phyloP scores from a whole-genome alignment of 2,888 invertebrate species.

The Fragum fragum region DNA sequence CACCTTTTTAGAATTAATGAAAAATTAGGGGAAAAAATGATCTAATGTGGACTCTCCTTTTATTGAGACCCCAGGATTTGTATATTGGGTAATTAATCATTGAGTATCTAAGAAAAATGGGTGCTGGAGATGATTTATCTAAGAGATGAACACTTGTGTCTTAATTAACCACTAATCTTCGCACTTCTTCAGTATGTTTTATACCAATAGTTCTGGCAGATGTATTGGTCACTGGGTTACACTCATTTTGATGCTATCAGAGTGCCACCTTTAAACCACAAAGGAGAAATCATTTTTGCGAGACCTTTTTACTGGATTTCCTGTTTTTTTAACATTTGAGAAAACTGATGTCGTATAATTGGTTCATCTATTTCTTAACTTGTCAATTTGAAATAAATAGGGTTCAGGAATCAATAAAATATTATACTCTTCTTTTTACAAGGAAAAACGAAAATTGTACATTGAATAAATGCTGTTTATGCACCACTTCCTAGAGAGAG shows the following conservation, averaged over 20 bases:
- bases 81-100: constrained; percentile 64
- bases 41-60: not conserved
- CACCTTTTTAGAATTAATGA: no score
- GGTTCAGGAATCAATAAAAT: no score
- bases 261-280: not conserved
- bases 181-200: constrained; percentile 29
- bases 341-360: no score
- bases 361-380: no score
- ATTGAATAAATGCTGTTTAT: no score
- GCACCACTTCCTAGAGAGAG: no score
- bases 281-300: not conserved
- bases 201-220: constrained; percentile 15
- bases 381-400: no score
- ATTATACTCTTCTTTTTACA: no score
- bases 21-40: no score
- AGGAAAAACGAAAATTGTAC: no score
- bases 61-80: constrained; percentile 38
- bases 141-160: constrained; percentile 59
- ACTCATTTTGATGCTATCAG: constrained; percentile 11
- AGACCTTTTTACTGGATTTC: no score
- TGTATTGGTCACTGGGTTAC: not conserved
- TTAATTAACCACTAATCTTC: constrained; percentile 67
- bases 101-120: constrained; percentile 42
- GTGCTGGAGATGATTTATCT: constrained; percentile 55
- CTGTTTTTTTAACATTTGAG: no score